Conservation (phyloP, 2,888 invertebrate species). For the Leptopilina drosophilae region DNA sequence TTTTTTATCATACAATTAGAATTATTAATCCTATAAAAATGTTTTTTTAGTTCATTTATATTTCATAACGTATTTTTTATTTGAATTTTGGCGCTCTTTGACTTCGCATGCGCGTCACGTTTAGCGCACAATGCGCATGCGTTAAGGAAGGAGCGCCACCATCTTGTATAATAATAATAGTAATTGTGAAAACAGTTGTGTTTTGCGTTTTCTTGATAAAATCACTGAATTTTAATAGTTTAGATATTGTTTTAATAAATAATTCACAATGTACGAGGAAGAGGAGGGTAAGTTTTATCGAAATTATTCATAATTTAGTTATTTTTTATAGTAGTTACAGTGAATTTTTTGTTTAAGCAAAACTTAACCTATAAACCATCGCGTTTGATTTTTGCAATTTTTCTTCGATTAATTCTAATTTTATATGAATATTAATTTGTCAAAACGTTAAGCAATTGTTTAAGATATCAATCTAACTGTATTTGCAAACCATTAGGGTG, state of each 20-base stretch:
- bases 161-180: neutral
- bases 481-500: too few relatives aligned
- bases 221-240: neutral
- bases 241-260: neutral
- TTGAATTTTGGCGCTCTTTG: neutral
- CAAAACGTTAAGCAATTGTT: too few relatives aligned
- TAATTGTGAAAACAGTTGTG: neutral
- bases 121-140: neutral
- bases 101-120: neutral
- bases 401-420: too few relatives aligned
- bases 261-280: slow-evolving; percentile 10
- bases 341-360: neutral
- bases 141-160: neutral
- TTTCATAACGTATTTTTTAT: neutral
- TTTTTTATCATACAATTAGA: too few relatives aligned
- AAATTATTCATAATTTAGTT: neutral
- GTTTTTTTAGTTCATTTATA: neutral
- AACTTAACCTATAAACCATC: slow-evolving; percentile 17
- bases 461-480: too few relatives aligned
- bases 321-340: neutral
- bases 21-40: too few relatives aligned
- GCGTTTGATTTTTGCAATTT: neutral
- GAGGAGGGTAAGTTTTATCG: slow-evolving; percentile 9
- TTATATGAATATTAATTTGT: too few relatives aligned
- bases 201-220: neutral